Conservation (phyloP, 2,888 invertebrate genomes). For the Ophraella communa region DNA sequence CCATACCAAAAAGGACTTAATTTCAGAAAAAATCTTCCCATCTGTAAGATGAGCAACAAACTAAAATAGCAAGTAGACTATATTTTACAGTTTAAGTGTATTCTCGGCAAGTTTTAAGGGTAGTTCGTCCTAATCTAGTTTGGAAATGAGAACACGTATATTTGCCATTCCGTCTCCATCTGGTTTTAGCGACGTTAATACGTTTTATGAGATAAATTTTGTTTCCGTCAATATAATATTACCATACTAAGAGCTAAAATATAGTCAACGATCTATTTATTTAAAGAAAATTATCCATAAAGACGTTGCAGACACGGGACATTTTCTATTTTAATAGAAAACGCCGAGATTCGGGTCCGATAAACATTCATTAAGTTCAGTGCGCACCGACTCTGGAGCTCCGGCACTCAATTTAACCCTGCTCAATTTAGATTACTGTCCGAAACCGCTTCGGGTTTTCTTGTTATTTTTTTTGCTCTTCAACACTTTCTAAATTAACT, state of each 20-base stretch:
- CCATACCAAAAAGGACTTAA: too few relatives aligned
- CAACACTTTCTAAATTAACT: slow-evolving; percentile 57
- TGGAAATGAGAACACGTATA: too few relatives aligned
- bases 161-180: too few relatives aligned
- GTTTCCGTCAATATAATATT: not conserved
- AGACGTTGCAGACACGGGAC: not conserved
- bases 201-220: not conserved
- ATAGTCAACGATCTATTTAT: not conserved
- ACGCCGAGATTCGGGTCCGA: slow-evolving; percentile 56
- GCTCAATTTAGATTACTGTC: slow-evolving; percentile 60
- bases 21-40: too few relatives aligned
- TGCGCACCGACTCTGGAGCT: slow-evolving; percentile 40
- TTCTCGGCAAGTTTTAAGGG: too few relatives aligned
- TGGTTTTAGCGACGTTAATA: not conserved
- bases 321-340: not conserved
- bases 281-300: not conserved
- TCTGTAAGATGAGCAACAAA: too few relatives aligned
- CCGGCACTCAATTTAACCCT: slow-evolving; percentile 58
- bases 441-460: slow-evolving; percentile 52
- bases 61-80: too few relatives aligned
- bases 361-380: slow-evolving; percentile 59
- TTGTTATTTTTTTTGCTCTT: slow-evolving; percentile 49
- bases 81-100: too few relatives aligned
- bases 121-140: too few relatives aligned
- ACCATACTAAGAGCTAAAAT: not conserved